Percentiles rank a stretch among this genome's conserved stretches.
phyloP scores from a whole-genome alignment of 2,113 vertebrate species.

The Muntiacus reevesi region DNA sequence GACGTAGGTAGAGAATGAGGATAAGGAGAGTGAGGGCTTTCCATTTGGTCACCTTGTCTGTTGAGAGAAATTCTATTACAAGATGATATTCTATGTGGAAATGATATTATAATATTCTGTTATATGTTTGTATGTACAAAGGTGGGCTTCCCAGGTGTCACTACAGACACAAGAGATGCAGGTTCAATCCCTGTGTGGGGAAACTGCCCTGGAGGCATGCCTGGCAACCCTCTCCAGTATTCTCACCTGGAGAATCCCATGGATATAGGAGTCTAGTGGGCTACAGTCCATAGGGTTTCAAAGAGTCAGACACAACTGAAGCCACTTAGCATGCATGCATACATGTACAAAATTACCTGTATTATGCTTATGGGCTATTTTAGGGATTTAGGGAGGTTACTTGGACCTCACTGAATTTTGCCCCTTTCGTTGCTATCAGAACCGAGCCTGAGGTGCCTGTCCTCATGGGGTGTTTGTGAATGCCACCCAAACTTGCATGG shows the following conservation, averaged over 20 bases:
- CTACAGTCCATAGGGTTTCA: not conserved
- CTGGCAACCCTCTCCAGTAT: not conserved
- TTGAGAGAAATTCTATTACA: not conserved
- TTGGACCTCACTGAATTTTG: not conserved
- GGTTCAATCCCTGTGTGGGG: not conserved
- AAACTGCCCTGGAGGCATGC: not conserved
- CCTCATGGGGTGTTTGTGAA: not conserved
- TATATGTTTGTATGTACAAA: not conserved
- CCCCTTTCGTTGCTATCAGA: not conserved
- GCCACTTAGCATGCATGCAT: not conserved
- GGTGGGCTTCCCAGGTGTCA: not conserved
- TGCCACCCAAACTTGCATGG: not conserved
- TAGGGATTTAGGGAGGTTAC: not conserved
- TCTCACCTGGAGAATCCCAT: not conserved
- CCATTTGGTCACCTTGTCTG: fast-evolving
- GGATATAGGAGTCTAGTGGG: not conserved
- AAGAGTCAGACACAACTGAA: not conserved
- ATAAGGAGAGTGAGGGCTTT: not conserved
- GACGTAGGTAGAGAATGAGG: not conserved
- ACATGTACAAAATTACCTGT: not conserved
- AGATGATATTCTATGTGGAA: not conserved
- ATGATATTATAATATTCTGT: not conserved
- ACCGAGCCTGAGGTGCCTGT: not conserved
- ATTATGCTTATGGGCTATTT: not conserved
- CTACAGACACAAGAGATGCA: not conserved